A percentile compares a stretch with the other conserved stretches of the same genome.
Conservation (phyloP, 2,113 vertebrate species). For the Murina feae region DNA sequence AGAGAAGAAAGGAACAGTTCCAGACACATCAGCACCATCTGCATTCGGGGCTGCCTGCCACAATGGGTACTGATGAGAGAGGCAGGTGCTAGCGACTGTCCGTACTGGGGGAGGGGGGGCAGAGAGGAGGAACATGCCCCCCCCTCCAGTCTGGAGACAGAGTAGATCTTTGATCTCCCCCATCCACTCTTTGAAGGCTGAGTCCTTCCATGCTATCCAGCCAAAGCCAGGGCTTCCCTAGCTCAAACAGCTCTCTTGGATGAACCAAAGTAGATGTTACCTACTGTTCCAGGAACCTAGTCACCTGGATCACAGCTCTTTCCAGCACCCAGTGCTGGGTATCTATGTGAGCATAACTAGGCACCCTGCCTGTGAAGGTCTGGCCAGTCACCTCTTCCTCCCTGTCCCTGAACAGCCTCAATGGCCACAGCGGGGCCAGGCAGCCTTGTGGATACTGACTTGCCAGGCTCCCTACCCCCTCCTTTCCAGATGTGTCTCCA, state of each 20-base stretch:
- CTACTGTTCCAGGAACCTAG: not conserved
- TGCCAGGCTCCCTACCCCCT: not conserved
- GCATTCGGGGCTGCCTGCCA: slow-evolving; percentile 61
- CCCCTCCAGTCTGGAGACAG: not conserved
- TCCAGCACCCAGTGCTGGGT: not conserved
- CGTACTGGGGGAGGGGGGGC: not conserved
- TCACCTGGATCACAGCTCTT: not conserved
- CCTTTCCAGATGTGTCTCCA: slow-evolving; percentile 56
- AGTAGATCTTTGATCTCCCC: not conserved
- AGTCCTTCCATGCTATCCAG: not conserved
- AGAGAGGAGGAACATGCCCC: not conserved
- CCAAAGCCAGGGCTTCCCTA: not conserved
- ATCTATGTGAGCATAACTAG: not conserved
- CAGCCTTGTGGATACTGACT: not conserved
- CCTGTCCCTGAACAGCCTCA: not conserved
- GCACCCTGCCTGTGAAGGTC: not conserved
- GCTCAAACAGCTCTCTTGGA: not conserved
- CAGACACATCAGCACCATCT: slow-evolving; percentile 68
- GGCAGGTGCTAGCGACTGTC: slow-evolving; percentile 52
- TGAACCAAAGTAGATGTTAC: not conserved
- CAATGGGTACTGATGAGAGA: slow-evolving; percentile 75
- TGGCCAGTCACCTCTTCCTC: not conserved
- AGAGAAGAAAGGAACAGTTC: slow-evolving; percentile 57
- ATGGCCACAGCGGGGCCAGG: not conserved
- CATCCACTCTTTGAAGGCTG: not conserved